Evolutionary conservation across 2,888 invertebrate genomes (phyloP).

Genomic region (Agelastica alni): DNA sequence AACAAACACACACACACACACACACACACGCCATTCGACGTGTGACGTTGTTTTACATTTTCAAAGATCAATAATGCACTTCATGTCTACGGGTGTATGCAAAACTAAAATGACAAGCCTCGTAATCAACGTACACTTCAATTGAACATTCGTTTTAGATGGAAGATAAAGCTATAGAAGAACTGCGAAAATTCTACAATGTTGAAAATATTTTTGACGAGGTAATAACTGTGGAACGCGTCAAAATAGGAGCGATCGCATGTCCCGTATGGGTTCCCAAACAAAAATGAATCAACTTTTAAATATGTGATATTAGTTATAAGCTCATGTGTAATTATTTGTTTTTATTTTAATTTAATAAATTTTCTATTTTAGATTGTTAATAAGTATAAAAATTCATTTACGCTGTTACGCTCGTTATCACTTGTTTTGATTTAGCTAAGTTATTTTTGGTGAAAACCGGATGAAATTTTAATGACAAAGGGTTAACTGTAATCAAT

Average conservation of each 20-base stretch:
- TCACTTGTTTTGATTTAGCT: no score
- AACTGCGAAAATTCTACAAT: constrained; percentile 75
- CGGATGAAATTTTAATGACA: no score
- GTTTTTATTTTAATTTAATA: constrained; percentile 1
- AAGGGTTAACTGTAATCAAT: no score
- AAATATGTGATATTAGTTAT: constrained; percentile 7
- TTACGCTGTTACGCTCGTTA: no score
- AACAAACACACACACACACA: no score
- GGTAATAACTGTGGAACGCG: constrained; percentile 70
- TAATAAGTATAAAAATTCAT: no score
- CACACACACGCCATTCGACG: no score
- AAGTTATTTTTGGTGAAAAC: no score
- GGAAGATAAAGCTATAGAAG: constrained; percentile 85
- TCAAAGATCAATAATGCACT: no score
- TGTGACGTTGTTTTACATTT: no score
- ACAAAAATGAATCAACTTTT: constrained; percentile 19
- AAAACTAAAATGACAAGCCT: no score
- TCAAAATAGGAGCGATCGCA: constrained; percentile 61
- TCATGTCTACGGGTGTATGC: no score
- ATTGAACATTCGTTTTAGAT: constrained; percentile 60
- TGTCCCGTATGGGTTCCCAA: constrained; percentile 64
- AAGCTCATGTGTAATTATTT: constrained; percentile 4
- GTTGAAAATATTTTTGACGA: constrained; percentile 73
- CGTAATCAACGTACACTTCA: neutral
- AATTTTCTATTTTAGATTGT: neutral